These are phyloP conservation scores for Liasis olivaceus DNA, from an alignment of 2,797 vertebrate species.

Conservation along the genomic window DNA sequence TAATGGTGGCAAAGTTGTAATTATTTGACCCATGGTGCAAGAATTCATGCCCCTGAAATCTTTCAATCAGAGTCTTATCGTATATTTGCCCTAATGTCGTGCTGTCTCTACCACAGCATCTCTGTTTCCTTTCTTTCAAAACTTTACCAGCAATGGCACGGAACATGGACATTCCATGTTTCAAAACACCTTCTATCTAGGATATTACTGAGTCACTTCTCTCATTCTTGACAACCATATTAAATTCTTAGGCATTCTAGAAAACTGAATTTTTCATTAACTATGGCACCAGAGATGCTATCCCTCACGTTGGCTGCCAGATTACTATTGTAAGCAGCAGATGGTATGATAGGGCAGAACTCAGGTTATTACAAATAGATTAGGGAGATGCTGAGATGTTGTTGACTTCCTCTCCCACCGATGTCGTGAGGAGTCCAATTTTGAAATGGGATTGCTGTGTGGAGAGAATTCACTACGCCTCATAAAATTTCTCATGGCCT, in stretches of 20 bases:
- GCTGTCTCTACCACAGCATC: not conserved
- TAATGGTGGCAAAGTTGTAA: not conserved
- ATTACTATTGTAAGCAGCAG: not conserved
- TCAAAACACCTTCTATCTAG: not conserved
- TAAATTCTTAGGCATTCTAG: not conserved
- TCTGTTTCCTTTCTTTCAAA: not conserved
- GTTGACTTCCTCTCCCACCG: not conserved
- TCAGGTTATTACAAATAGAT: not conserved
- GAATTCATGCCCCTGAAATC: not conserved
- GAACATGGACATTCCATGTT: not conserved
- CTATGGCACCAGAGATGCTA: not conserved
- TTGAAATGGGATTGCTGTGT: not conserved
- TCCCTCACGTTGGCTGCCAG: not conserved
- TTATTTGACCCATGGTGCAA: not conserved
- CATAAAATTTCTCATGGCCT: not conserved
- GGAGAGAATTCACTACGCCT: not conserved
- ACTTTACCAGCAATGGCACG: not conserved
- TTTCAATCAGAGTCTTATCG: not conserved
- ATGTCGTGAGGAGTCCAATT: not conserved
- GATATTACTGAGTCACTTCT: not conserved
- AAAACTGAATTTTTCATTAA: not conserved
- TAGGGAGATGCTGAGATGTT: not conserved
- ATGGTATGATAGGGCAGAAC: not conserved
- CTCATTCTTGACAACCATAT: not conserved
- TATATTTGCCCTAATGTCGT: not conserved